phyloP scores from a whole-genome alignment of 2,113 vertebrate genomes.

The Thalassoma bifasciatum region DNA sequence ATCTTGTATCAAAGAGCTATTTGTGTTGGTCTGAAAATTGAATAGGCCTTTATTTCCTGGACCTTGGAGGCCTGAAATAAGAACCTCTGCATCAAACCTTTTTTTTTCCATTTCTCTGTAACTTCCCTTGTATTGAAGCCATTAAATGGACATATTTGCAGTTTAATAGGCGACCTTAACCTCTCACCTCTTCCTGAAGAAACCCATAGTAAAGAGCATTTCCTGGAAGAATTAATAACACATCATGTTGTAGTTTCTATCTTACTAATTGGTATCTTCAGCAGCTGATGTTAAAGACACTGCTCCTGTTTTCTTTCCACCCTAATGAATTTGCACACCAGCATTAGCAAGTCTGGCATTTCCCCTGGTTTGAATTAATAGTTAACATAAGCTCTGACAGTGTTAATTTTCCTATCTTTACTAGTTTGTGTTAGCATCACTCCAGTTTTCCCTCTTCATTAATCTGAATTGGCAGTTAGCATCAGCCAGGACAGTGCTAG shows the following conservation, averaged over 20 bases:
- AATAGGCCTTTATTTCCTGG: not conserved
- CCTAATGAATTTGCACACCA: slow-evolving; percentile 26
- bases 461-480: slow-evolving; percentile 50
- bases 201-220: not conserved
- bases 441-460: slow-evolving; percentile 39
- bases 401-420: slow-evolving; percentile 17
- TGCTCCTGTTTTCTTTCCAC: slow-evolving; percentile 13
- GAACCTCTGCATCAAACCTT: not conserved
- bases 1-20: not conserved
- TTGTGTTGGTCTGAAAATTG: not conserved
- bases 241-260: slow-evolving; percentile 28
- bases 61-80: not conserved
- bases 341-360: slow-evolving; percentile 13
- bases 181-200: slow-evolving; percentile 9
- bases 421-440: slow-evolving; percentile 4
- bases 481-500: slow-evolving; percentile 18
- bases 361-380: slow-evolving; percentile 9
- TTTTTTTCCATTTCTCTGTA: not conserved
- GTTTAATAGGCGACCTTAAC: slow-evolving; percentile 1
- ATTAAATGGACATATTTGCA: not conserved
- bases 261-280: slow-evolving; percentile 43
- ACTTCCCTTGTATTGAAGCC: not conserved
- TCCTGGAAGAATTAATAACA: slow-evolving; percentile 28
- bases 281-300: slow-evolving; percentile 9
- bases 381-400: slow-evolving; percentile 13